A percentile compares a stretch with the other conserved stretches of the same genome.
Evolutionary conservation across 2,797 vertebrate genomes (phyloP).

Genomic region (Phalanger gymnotis): DNA sequence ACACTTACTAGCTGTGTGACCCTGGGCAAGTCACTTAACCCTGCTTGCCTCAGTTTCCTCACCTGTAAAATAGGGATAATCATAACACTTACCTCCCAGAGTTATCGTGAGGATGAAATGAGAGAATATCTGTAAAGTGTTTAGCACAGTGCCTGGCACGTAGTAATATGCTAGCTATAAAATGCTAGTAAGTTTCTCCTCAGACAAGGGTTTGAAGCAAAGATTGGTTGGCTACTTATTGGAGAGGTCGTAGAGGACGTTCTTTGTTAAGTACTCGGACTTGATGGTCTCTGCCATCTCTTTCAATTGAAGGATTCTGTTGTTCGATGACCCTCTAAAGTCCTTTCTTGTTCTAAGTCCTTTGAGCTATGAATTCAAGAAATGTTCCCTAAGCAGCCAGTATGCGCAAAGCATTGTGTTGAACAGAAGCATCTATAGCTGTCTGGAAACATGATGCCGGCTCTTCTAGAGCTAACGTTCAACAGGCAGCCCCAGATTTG

Average conservation of each 20-base stretch:
- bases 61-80: neutral
- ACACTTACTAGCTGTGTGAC: neutral
- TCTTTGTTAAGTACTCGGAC: neutral
- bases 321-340: neutral
- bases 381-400: neutral
- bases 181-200: neutral
- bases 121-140: neutral
- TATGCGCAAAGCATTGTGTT: neutral
- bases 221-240: neutral
- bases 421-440: neutral
- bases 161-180: neutral
- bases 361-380: neutral
- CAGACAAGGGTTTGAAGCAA: neutral
- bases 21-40: neutral
- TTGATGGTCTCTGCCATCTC: neutral
- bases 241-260: neutral
- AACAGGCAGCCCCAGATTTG: neutral
- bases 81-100: neutral
- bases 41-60: neutral
- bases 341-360: neutral
- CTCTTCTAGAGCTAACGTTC: neutral
- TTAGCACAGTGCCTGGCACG: neutral
- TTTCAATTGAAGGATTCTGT: neutral
- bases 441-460: neutral
- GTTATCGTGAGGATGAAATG: neutral